Conservation (phyloP, 2,888 invertebrate genomes). For the Lasioglossum oenotherae region DNA sequence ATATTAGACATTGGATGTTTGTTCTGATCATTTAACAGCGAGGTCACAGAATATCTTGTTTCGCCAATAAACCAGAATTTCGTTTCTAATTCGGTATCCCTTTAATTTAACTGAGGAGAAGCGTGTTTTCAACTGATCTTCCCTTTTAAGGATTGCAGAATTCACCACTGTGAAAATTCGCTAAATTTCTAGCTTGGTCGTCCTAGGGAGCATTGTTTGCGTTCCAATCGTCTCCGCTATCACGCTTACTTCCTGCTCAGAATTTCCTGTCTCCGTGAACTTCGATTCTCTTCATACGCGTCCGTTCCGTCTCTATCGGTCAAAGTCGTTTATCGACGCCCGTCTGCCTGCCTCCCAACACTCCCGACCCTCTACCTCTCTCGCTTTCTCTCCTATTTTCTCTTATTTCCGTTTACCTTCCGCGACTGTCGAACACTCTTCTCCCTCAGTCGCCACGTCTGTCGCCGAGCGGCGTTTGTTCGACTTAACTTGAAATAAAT, state of each 20-base stretch:
- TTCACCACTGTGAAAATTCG: not conserved
- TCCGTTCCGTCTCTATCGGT: slow-evolving; percentile 46
- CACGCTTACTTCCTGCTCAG: slow-evolving; percentile 35
- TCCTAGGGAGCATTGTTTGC: slow-evolving; percentile 1
- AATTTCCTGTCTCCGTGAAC: slow-evolving; percentile 33
- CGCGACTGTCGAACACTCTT: not conserved
- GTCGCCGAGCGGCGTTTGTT: slow-evolving; percentile 47
- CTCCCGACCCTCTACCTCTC: not conserved
- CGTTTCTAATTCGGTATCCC: not conserved
- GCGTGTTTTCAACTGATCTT: not conserved
- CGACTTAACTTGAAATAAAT: slow-evolving; percentile 65
- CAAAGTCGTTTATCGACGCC: slow-evolving; percentile 46
- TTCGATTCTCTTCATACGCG: slow-evolving; percentile 28
- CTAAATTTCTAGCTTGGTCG: not conserved
- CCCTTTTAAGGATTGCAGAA: not conserved
- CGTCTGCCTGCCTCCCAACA: slow-evolving; percentile 12
- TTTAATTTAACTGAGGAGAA: not conserved
- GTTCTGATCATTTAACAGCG: too few relatives aligned
- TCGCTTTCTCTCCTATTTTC: slow-evolving; percentile 33
- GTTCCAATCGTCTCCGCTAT: slow-evolving; percentile 15
- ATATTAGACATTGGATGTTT: too few relatives aligned
- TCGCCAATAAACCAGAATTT: too few relatives aligned
- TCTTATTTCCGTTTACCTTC: slow-evolving; percentile 34
- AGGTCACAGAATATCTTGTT: too few relatives aligned
- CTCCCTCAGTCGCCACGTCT: slow-evolving; percentile 18